Evolutionary conservation across 2,888 invertebrate species (phyloP).

Genomic region (Allolobophora icterica): DNA sequence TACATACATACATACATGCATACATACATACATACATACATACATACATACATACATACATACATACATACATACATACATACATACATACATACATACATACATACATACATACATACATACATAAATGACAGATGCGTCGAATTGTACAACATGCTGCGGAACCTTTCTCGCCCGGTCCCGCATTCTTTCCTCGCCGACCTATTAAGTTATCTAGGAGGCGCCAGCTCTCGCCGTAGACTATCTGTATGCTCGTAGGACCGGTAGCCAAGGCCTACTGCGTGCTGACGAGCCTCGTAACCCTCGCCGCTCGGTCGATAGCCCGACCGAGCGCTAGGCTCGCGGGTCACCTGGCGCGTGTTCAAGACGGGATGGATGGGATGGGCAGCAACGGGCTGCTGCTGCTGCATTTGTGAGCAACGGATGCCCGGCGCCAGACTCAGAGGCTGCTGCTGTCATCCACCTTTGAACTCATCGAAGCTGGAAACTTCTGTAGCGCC

Average conservation of each 20-base stretch:
- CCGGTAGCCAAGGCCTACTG: not conserved
- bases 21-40: not conserved
- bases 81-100: too few relatives aligned
- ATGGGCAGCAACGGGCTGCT: not conserved
- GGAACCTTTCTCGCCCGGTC: not conserved
- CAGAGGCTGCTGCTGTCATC: too few relatives aligned
- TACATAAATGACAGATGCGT: too few relatives aligned
- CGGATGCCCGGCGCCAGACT: not conserved
- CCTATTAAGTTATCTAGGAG: not conserved
- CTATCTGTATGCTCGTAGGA: not conserved
- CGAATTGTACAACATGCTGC: too few relatives aligned
- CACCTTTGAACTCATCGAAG: too few relatives aligned
- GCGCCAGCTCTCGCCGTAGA: not conserved
- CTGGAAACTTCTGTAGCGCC: too few relatives aligned
- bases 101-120: too few relatives aligned
- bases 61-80: not conserved
- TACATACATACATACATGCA: not conserved
- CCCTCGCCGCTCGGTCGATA: not conserved
- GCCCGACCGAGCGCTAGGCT: not conserved
- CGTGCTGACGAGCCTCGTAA: not conserved
- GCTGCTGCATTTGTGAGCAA: not conserved
- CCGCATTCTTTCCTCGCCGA: not conserved
- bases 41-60: constrained; percentile 18
- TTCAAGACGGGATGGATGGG: not conserved
- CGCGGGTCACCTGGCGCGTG: not conserved